Percentiles rank a stretch among this genome's conserved stretches.
Evolutionary conservation across 2,797 vertebrate species (phyloP).

Genomic region (Pangasius mekongensis): DNA sequence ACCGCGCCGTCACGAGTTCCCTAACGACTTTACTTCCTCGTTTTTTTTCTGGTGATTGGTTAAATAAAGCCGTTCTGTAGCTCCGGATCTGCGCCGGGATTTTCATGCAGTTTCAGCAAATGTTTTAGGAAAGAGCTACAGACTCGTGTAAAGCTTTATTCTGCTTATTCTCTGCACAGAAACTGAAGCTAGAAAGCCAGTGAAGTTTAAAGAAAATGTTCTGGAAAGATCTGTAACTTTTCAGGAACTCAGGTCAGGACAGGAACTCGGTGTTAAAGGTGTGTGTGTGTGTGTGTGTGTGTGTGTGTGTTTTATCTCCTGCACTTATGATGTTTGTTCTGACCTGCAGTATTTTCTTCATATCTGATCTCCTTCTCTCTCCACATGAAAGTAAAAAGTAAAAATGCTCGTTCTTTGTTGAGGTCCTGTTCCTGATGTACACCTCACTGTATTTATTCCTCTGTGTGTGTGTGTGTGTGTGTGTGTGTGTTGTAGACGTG

Average conservation of each 20-base stretch:
- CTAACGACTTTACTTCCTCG: not conserved
- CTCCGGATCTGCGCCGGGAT: not conserved
- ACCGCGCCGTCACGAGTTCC: not conserved
- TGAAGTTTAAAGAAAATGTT: not conserved
- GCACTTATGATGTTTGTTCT: not conserved
- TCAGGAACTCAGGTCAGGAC: not conserved
- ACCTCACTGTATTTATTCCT: not conserved
- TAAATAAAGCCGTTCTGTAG: not conserved
- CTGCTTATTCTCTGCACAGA: not conserved
- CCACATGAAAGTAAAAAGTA: not conserved
- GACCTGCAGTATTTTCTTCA: not conserved
- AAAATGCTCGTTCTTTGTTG: not conserved
- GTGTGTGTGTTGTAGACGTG: constrained; percentile 62
- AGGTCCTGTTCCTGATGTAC: not conserved
- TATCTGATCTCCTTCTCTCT: not conserved
- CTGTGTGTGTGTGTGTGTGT: not conserved
- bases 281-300: not conserved
- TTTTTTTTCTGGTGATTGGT: not conserved
- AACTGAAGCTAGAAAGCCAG: no score
- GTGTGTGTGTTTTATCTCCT: not conserved
- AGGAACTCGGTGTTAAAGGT: not conserved
- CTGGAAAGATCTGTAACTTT: not conserved
- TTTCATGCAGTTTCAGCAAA: not conserved
- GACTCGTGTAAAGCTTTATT: not conserved
- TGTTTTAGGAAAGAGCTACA: not conserved